phyloP scores from a whole-genome alignment of 2,797 vertebrate species.

The Sarcoramphus papa region DNA sequence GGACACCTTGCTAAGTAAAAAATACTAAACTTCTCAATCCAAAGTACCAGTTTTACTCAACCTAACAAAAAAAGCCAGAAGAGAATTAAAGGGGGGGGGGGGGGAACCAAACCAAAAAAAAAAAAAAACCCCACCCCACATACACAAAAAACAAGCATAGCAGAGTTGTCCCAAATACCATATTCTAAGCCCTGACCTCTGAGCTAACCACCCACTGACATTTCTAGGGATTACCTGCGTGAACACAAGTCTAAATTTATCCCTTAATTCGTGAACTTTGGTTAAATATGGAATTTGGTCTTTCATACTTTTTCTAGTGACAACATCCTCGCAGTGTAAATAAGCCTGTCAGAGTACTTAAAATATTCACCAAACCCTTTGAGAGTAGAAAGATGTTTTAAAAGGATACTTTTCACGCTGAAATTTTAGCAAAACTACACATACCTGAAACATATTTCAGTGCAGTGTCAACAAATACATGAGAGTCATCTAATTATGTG shows the following conservation, averaged over 20 bases:
- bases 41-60: background rate
- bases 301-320: background rate
- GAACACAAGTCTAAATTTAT: slow-evolving; percentile 21
- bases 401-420: background rate
- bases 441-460: background rate
- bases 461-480: background rate
- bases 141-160: background rate
- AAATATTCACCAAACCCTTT: background rate
- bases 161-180: background rate
- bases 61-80: background rate
- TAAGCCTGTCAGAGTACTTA: background rate
- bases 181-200: background rate
- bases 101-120: background rate
- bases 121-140: background rate
- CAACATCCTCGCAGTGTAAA: background rate
- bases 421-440: background rate
- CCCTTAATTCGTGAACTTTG: background rate
- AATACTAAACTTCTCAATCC: background rate
- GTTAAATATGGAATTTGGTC: background rate
- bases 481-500: background rate
- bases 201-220: background rate
- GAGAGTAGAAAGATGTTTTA: background rate
- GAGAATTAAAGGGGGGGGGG: background rate
- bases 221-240: background rate
- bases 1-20: background rate